Conservation (phyloP, 1,140 invertebrate species). For the Protaetia brevitarsis region DNA sequence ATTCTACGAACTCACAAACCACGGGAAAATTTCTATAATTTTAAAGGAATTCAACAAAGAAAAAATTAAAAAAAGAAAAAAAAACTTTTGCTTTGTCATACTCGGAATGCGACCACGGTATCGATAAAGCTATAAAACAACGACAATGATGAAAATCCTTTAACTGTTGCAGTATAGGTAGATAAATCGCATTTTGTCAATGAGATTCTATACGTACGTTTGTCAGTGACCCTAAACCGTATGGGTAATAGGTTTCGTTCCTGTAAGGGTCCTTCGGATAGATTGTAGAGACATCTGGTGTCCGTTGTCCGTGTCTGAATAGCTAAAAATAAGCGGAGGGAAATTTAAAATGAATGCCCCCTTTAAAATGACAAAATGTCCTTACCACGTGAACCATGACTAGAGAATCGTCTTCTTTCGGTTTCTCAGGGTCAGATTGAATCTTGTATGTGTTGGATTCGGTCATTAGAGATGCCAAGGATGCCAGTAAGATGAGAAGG, state of each 20-base stretch:
- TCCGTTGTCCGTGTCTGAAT: conserved; percentile 75
- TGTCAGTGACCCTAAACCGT: conserved; percentile 49
- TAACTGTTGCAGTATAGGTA: neutral
- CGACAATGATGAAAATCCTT: neutral
- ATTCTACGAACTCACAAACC: no score
- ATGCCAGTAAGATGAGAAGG: no score
- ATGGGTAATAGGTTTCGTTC: conserved; percentile 60
- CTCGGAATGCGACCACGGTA: neutral
- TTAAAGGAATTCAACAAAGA: no score
- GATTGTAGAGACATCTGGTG: conserved; percentile 59
- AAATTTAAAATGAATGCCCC: neutral
- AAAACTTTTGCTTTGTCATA: neutral
- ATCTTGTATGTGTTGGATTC: no score
- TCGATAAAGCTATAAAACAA: neutral
- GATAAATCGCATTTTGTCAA: no score
- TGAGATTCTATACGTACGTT: conserved; percentile 22
- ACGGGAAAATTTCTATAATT: no score
- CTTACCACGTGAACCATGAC: neutral
- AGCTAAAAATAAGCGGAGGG: conserved; percentile 49
- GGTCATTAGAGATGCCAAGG: no score
- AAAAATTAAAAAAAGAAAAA: neutral
- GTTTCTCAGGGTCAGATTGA: no score
- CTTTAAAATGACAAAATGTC: neutral
- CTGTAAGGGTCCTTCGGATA: conserved; percentile 65
- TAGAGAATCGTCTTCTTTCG: neutral